phyloP scores from a whole-genome alignment of 2,113 vertebrate species.

The Cyprinus carpio region DNA sequence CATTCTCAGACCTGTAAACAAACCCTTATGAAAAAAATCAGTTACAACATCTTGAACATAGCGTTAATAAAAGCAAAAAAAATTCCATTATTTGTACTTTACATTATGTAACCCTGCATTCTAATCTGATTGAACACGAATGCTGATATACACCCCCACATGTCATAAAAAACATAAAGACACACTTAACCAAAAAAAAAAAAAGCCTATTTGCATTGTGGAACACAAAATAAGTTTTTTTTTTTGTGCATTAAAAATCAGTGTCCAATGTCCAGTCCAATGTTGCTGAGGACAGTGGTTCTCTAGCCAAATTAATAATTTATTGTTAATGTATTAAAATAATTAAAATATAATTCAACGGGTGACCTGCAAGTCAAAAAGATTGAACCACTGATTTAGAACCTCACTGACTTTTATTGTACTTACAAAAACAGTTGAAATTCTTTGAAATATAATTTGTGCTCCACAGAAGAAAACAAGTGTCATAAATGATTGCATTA shows the following conservation, averaged over 20 bases:
- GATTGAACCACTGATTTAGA: not conserved
- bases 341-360: not conserved
- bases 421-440: not conserved
- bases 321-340: not conserved
- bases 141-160: not conserved
- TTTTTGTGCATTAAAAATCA: not conserved
- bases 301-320: not conserved
- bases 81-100: not conserved
- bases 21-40: not conserved
- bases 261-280: too few species aligned
- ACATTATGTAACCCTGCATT: not conserved
- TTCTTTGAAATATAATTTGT: not conserved
- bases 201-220: not conserved
- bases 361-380: not conserved
- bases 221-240: not conserved
- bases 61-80: not conserved
- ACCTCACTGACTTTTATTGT: not conserved
- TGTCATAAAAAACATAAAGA: not conserved
- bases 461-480: not conserved
- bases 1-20: not conserved
- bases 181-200: not conserved
- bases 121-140: not conserved
- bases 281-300: not conserved
- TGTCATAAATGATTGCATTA: not conserved
- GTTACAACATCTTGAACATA: not conserved